Evolutionary conservation across 2,797 vertebrate genomes (phyloP), one percentile per base, ranked within the genome.

Genomic region (Bovichtus diacanthus): DNA sequence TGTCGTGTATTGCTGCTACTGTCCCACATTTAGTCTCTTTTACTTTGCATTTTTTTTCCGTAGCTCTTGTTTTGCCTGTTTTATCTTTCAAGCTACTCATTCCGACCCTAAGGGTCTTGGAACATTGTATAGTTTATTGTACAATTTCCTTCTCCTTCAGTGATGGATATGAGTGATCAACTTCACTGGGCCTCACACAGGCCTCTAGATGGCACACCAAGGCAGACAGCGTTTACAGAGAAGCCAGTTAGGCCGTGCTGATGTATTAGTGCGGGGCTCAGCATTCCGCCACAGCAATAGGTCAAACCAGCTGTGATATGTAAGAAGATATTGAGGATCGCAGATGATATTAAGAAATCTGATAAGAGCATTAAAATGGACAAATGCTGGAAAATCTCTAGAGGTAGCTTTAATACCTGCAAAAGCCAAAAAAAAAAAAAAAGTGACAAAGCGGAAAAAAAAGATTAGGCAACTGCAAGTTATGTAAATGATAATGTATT

Each of bases 201-300:
- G 86, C 94, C 93, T 95, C 94, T 95, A 94, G 95, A 94, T 94
- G 94, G 93, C 94, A 93, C 89, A 94, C 86, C 85, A 91, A 92
- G 87, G 91, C 93, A 94, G 88, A 80, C 92, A 90, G 66, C 69
- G 27, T 72, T 84, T 47, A 74, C 44, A 84, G 46, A 70, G 71
- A 80, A 61, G 63, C 59, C 68, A n/a, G 73, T 71, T 64, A 61
- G 49, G 76, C 68, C 71, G 65, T 27, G 79, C 80, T 83, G 78
- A 68, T 69, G 44, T 47, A 76, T 83, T 79, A 75, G 62, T 80
- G 80, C 79, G 69, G 50, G 69, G 46, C 84, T 90, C 82, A 88
- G 82, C 76, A 78, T 81, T 89, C 78, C 69, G 82, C 49, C 55
- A 77, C 76, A 85, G 71, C 76, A 55, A 49, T 72, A 54, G 68